Base-by-base conservation (phyloP, 2,113 vertebrate genomes). In the Petromus typicus region DNA sequence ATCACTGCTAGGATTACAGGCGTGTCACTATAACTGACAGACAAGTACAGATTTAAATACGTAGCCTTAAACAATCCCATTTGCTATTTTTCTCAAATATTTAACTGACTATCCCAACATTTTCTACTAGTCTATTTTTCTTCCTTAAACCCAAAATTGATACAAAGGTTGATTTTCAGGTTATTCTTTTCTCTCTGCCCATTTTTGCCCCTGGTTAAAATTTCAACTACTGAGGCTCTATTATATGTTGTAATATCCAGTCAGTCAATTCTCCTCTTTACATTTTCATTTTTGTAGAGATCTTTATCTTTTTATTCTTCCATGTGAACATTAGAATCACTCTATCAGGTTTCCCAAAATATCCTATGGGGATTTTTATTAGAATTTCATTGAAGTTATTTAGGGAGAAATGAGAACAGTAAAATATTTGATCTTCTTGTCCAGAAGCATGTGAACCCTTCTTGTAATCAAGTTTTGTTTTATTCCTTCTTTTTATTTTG, bases 381-480 rank as follows among this genome's bases (percentile, higher is more conserved):
- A 78, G 34, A 82, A 92, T 92, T 69, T 94, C 67, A 86, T 80
- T 97, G 67, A 94, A 30, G 61, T 57, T 75, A 88, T 40, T 83
- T 91, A 56, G 17, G 61, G 10, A 88, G 57, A 88, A 82, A 4
- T 45, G 86, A 82, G 40, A 64, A 7, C 18, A 54, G 56, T 32
- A 34, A 59, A 88, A 91, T 30, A 30, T 16, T 66, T 45, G 12
- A 25, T 85, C 23, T 71, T 80, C 59, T 73, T 37, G 8, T 16
- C 66, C 34, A 37, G 37, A 43, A 64, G 30, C 40, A 27, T 8
- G 4, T 4, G 12, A 3, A 11, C 0, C 40, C 34, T 89, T 57
- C 45, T 66, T 22, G 18, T 32, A 27, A 30, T 25, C 40, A 57
- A 22, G 27, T 27, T 88, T 78, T 57, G 1, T 67, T 40, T 54